phyloP scores from a whole-genome alignment of 2,113 vertebrate genomes.

The rabbit (Oryctolagus cuniculus) region mOryCun1.1 NC_091439.1:74690501-74691000 shows the following conservation, averaged over 20 bases:
- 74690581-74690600: slow-evolving; percentile 33
- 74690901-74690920: background rate
- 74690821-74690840: background rate
- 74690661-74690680: background rate
- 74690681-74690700: background rate
- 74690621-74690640: background rate
- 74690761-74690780: background rate
- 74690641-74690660: background rate
- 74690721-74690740: background rate
- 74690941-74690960: background rate
- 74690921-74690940: background rate
- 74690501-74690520: background rate
- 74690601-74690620: slow-evolving; percentile 16
- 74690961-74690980: background rate
- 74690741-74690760: background rate
- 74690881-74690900: background rate
- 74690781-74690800: background rate
- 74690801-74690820: background rate
- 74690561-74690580: background rate
- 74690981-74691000: background rate
- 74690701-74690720: background rate
- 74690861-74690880: background rate
- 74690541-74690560: background rate
- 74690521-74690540: slow-evolving; percentile 5
- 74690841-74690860: background rate